These are phyloP conservation scores for Vombatus ursinus DNA, from an alignment of 2,113 vertebrate species.

Conservation along the genomic window DNA sequence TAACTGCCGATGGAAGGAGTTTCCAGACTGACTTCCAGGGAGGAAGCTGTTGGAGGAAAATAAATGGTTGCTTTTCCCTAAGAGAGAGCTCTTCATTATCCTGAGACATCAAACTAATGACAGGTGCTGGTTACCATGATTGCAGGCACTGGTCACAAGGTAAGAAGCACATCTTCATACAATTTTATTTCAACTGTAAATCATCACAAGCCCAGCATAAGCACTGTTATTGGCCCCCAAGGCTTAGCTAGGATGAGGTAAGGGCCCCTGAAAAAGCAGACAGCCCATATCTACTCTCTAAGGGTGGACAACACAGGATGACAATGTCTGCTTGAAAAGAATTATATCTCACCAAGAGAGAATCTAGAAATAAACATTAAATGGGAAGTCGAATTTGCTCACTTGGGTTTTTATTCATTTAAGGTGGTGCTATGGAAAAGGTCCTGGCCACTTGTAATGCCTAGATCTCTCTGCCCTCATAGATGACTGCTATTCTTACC, in stretches of 20 bases:
- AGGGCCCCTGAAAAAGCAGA: conserved; percentile 2
- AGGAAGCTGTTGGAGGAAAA: conserved; percentile 65
- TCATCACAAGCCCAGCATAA: conserved; percentile 52
- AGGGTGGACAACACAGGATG: background rate
- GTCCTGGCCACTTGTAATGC: background rate
- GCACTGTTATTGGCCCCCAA: conserved; percentile 46
- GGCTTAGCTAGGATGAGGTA: background rate
- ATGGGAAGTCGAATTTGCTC: background rate
- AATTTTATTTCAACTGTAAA: conserved; percentile 64
- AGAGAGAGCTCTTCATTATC: conserved; percentile 65
- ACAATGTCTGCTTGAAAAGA: conserved; percentile 1
- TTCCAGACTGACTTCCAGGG: conserved; percentile 75
- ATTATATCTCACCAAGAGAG: background rate
- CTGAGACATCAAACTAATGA: conserved; percentile 43
- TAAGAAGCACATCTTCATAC: conserved; percentile 20
- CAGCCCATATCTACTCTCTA: conserved; percentile 11
- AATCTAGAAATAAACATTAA: background rate
- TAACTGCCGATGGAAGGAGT: conserved; percentile 74
- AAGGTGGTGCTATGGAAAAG: background rate
- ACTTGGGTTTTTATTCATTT: conserved; percentile 13
- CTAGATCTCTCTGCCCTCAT: background rate
- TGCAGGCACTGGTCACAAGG: conserved; percentile 31
- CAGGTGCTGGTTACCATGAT: conserved; percentile 17
- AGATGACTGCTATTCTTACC: background rate
- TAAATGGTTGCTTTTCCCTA: conserved; percentile 57